phyloP scores from a whole-genome alignment of 2,888 invertebrate species.

The Sphinx pinastri region DNA sequence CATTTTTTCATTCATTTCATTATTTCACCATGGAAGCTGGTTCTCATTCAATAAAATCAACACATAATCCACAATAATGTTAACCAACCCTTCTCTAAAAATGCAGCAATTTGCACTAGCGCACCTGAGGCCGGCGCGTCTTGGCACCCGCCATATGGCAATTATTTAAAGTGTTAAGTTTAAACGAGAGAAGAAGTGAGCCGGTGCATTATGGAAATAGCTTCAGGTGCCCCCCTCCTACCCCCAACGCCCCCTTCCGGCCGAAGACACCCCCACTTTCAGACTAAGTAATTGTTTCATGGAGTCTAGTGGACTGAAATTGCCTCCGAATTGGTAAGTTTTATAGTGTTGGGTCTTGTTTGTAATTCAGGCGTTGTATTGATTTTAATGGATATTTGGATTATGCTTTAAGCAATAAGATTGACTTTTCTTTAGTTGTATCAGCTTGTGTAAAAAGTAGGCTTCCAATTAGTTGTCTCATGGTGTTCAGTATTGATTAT shows the following conservation, averaged over 20 bases:
- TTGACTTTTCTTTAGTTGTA: background rate
- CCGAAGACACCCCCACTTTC: conserved; percentile 33
- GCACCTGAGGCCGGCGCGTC: conserved; percentile 33
- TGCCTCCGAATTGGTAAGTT: conserved; percentile 27
- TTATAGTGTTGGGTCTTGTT: background rate
- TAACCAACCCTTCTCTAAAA: conserved; percentile 9
- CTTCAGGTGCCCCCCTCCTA: conserved; percentile 39
- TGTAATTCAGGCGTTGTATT: background rate
- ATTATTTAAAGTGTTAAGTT: conserved; percentile 78
- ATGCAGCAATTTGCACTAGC: conserved; percentile 21
- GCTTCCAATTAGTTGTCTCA: background rate
- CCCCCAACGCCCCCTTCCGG: conserved; percentile 16
- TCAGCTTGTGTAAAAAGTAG: background rate
- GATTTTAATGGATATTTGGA: background rate
- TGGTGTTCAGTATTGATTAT: too few species aligned
- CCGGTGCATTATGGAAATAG: conserved; percentile 77
- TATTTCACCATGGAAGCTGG: too few species aligned
- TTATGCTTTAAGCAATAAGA: background rate
- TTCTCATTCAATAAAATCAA: too few species aligned
- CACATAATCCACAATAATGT: background rate
- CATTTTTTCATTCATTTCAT: too few species aligned
- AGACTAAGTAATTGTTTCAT: conserved; percentile 50
- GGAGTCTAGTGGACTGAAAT: conserved; percentile 32
- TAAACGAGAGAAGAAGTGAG: conserved; percentile 53
- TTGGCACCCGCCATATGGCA: conserved; percentile 43